These are phyloP conservation scores for Drosophila pachea DNA, from an alignment of 1,140 invertebrate genomes.

Conservation along the genomic window DNA sequence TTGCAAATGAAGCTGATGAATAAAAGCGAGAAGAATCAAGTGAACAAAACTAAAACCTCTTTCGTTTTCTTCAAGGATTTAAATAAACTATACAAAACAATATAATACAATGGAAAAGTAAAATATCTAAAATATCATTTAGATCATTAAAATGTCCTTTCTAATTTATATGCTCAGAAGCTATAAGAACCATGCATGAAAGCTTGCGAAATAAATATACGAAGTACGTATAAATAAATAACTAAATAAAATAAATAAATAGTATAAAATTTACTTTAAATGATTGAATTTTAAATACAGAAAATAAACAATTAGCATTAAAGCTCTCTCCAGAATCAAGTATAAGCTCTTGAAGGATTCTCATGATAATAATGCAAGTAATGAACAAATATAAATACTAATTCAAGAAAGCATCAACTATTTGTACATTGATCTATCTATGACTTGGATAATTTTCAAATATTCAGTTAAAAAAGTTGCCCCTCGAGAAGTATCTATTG, in stretches of 20 bases:
- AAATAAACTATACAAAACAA: not conserved
- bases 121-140: not conserved
- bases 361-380: too few relatives aligned
- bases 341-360: too few relatives aligned
- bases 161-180: not conserved
- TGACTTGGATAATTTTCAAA: too few relatives aligned
- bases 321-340: too few relatives aligned
- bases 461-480: too few relatives aligned
- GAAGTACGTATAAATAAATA: not conserved
- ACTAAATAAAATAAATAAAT: not conserved
- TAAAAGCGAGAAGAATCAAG: slow-evolving; percentile 53
- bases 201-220: not conserved
- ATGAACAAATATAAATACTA: too few relatives aligned
- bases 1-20: slow-evolving; percentile 68
- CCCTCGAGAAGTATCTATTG: too few relatives aligned
- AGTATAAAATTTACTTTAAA: not conserved
- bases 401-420: too few relatives aligned
- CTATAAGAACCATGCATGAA: not conserved
- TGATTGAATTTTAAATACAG: not conserved
- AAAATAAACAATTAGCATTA: not conserved
- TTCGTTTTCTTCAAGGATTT: slow-evolving; percentile 1
- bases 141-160: not conserved
- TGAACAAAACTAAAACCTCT: slow-evolving; percentile 62
- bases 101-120: not conserved
- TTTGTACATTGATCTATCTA: too few relatives aligned